Base-by-base conservation (phyloP, 2,888 invertebrate genomes). In the Campoplex nolae region DNA sequence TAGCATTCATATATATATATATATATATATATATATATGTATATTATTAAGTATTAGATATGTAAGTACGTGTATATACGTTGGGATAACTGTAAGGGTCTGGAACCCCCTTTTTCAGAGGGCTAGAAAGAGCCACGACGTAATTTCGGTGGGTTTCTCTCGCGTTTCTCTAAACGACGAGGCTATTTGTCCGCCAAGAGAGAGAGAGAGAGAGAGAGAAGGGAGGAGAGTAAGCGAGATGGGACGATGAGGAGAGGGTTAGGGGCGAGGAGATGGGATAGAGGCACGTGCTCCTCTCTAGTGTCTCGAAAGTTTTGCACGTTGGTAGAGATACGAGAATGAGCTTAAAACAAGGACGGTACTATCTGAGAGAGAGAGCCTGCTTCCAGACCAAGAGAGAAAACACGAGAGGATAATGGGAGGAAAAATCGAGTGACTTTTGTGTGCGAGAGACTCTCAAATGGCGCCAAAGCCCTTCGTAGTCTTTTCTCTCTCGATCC, bases 281-380 rank as follows among this genome's bases (percentile, higher is more conserved):
- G 90, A 90, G 75, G 75, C 83, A 76, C 76, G 83, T 83, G 76
- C 76, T 76, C 48, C n/a, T 90, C 70, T 45, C 18, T 91, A 89
- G 91, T 90, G 92, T 92, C 93, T 93, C 92, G 92, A 93, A 93
- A 93, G 92, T 93, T 93, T 93, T 91, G 89, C 70, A 79, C 78
- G 75, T 76, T 82, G 68, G 56, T 38, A 35, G 77, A 88, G 85
- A 67, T 77, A 18, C 71, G 81, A 76, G 82, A 62, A 73, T 83
- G 78, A 28, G 42, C 16, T 75, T 62, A 62, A 23, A 23, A 42
- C 58, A 38, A 45, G 75, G 35, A 75, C 23, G 16, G 18, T 48
- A 65, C 38, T 42, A 23, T 23, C 23, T 23, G 23, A 23, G 45
- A 48, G 45, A 48, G 32, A 28, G 28, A 51, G 32, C 13, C 28